phyloP scores from a whole-genome alignment of 2,888 invertebrate genomes.

The Leptopilina syphax region DNA sequence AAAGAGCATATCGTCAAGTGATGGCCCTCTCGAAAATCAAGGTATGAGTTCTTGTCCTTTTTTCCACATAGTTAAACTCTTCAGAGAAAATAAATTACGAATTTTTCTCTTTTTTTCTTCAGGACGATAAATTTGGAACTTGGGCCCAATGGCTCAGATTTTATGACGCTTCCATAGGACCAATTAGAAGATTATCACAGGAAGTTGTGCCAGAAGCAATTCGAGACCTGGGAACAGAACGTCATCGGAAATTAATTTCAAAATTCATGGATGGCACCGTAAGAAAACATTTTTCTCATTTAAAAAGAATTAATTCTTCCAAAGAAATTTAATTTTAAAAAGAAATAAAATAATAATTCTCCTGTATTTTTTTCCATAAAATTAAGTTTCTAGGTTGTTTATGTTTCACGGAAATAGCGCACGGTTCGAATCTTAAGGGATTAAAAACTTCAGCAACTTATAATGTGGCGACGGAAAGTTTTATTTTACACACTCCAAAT shows the following conservation, averaged over 20 bases:
- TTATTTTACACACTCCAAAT: slow-evolving; percentile 93
- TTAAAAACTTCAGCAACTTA: slow-evolving; percentile 95
- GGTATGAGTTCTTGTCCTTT: slow-evolving; percentile 15
- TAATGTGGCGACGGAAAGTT: slow-evolving; percentile 86
- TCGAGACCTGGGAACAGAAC: slow-evolving; percentile 5
- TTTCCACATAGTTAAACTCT: no score
- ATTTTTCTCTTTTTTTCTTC: neutral
- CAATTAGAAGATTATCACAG: slow-evolving; percentile 8
- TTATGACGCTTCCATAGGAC: slow-evolving; percentile 2
- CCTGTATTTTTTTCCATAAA: no score
- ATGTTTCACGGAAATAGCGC: slow-evolving; percentile 94
- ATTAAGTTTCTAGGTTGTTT: slow-evolving; percentile 86
- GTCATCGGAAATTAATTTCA: neutral
- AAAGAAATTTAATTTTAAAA: no score
- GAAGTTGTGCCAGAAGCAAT: neutral
- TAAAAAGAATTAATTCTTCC: no score
- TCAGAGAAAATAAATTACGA: no score
- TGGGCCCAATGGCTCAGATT: slow-evolving; percentile 14
- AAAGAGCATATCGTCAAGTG: slow-evolving; percentile 69
- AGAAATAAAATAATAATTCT: no score
- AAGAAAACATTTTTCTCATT: neutral
- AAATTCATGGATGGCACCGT: neutral
- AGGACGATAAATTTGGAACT: slow-evolving; percentile 9
- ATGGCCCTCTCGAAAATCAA: slow-evolving; percentile 48
- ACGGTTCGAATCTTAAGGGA: slow-evolving; percentile 95